A percentile compares a stretch with the other conserved stretches of the same genome.
phyloP scores from a whole-genome alignment of 2,113 vertebrate genomes.

The Chelonoidis abingdonii region DNA sequence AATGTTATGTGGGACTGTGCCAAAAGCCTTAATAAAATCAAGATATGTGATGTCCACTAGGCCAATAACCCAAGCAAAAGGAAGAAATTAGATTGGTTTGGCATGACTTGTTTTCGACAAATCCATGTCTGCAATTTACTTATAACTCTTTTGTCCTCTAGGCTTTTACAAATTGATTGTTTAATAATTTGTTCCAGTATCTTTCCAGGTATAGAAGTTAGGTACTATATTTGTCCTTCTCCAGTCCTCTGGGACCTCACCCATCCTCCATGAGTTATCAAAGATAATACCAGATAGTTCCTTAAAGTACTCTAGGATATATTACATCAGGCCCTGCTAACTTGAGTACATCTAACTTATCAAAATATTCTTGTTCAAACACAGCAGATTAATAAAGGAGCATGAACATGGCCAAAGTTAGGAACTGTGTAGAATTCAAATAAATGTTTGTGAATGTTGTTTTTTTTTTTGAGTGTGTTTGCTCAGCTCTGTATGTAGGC shows the following conservation, averaged over 20 bases:
- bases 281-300: not conserved
- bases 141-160: not conserved
- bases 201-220: not conserved
- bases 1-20: not conserved
- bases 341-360: not conserved
- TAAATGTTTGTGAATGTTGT: not conserved
- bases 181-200: not conserved
- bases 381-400: not conserved
- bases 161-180: not conserved
- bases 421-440: rapidly evolving
- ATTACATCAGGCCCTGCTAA: not conserved
- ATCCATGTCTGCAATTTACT: not conserved
- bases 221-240: not conserved
- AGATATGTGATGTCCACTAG: not conserved
- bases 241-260: not conserved
- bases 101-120: not conserved
- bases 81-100: not conserved
- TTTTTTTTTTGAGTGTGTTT: not conserved
- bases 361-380: not conserved
- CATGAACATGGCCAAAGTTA: not conserved
- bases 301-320: not conserved
- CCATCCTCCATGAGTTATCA: not conserved
- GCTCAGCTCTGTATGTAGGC: not conserved
- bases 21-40: not conserved
- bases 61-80: not conserved